These are phyloP conservation scores for Ficedula albicollis DNA, from an alignment of 2,797 vertebrate genomes.

Conservation along the genomic window DNA sequence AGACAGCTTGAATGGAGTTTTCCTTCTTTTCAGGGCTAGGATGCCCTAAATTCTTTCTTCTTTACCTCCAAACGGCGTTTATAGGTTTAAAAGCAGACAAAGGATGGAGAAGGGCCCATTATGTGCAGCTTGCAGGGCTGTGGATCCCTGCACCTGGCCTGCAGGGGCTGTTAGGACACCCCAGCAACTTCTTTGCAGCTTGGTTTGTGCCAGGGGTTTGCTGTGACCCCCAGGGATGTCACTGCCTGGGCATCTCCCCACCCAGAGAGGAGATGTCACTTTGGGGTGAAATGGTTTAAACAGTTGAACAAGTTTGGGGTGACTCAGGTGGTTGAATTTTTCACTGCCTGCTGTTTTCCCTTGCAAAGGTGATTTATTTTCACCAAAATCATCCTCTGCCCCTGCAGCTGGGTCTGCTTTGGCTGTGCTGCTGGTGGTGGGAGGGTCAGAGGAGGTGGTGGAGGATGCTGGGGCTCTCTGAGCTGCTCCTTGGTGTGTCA, in stretches of 20 bases:
- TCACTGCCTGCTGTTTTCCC: not conserved
- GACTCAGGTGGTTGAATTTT: fast-evolving
- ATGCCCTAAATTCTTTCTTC: constrained; percentile 32
- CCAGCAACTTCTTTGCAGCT: not conserved
- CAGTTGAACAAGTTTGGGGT: not conserved
- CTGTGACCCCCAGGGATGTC: not conserved
- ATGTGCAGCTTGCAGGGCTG: not conserved
- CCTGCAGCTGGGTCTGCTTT: not conserved
- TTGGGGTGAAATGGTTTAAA: not conserved
- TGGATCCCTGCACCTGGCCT: not conserved
- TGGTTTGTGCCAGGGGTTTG: not conserved
- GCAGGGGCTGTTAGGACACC: not conserved
- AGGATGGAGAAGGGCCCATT: not conserved
- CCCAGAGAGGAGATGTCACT: not conserved
- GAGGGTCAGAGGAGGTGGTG: not conserved
- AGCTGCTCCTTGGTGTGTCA: not conserved
- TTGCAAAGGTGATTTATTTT: not conserved
- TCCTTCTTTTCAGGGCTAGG: constrained; percentile 33
- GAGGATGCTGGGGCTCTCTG: not conserved
- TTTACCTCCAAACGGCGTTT: constrained; percentile 5
- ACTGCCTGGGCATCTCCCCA: not conserved
- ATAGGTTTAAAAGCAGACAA: not conserved
- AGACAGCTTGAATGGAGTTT: constrained; percentile 37
- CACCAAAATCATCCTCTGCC: not conserved
- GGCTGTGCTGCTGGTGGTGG: not conserved